Evolutionary conservation across 2,797 vertebrate genomes (phyloP), one percentile per base, ranked within the genome.

Genomic region (Pangasius larnaudii): DNA sequence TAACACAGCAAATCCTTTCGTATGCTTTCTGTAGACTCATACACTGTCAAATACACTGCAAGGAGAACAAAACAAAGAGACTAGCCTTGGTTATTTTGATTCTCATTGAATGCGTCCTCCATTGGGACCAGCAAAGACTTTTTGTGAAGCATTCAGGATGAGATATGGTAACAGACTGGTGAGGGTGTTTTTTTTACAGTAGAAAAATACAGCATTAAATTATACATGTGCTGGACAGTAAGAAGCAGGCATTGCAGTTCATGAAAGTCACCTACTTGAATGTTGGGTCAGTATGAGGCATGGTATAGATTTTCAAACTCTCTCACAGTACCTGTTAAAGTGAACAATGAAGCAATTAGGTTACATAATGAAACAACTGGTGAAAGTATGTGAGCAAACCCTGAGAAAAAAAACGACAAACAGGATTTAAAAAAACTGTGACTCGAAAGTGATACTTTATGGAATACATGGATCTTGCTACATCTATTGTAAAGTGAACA

Each of bases 51-150:
- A 39, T 36, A 36, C 30, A 36, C 19, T 24, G 2, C 42, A 72
- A 3, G 33, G 59, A 86, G 74, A 72, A 80, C 84, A 88, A 91
- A 87, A 49, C 63, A 78, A 63, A 77, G 51, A 84, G 74, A 89
- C 85, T 89, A 87, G 87, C 86, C 80, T 81, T 72, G 8, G 42
- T 49, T 71, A 88, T 77, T 22, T 3, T 5, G 71, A 39, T 71
- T 71, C 6, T 42, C 2, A 24, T 42, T 24, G 7, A 72, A 42
- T 22, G 2, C 42, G 36, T 72, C 36, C 7, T 72, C 36, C 36
- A 42, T 10, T 42, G 14, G 30, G 36, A 71, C 5, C 18, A 39
- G 39, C 33, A 72, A 71, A 72, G 33, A 72, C 36, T 9, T 42
- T 72, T 72, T 72, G 69, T 9, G 36, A 72, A 24, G 19, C 33